Evolutionary conservation across 1,140 invertebrate genomes (phyloP).

Genomic region (Plodia interpunctella): DNA sequence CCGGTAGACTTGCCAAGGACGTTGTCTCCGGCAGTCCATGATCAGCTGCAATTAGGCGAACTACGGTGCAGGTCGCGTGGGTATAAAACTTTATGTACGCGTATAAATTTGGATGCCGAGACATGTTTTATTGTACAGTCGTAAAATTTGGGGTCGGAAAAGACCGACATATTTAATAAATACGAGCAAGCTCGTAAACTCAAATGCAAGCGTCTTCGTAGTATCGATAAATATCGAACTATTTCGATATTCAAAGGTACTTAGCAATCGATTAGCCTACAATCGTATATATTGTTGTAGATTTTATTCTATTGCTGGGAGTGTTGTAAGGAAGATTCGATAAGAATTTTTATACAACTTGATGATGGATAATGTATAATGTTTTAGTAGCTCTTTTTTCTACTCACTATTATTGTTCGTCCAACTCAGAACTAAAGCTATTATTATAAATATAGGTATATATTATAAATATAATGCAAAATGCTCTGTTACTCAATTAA

Average conservation of each 20-base stretch:
- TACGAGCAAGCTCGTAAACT: slow-evolving; percentile 72
- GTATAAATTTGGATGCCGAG: slow-evolving; percentile 75
- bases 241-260: slow-evolving; percentile 36
- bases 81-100: slow-evolving; percentile 76
- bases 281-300: neutral
- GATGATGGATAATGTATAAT: no score
- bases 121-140: slow-evolving; percentile 74
- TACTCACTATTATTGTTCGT: no score
- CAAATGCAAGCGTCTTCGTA: slow-evolving; percentile 68
- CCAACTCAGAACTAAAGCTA: no score
- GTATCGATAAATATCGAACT: slow-evolving; percentile 61
- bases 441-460: no score
- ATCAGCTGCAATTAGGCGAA: slow-evolving; percentile 71
- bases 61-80: slow-evolving; percentile 67
- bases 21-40: slow-evolving; percentile 43
- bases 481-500: no score
- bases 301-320: slow-evolving; percentile 1
- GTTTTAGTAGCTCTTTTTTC: no score
- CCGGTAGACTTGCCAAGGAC: slow-evolving; percentile 18
- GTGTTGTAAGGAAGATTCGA: no score
- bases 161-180: slow-evolving; percentile 76
- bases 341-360: no score
- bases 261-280: slow-evolving; percentile 22
- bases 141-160: slow-evolving; percentile 74
- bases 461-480: no score